These are phyloP conservation scores for Oreochromis niloticus DNA, from an alignment of 2,113 vertebrate genomes.

Conservation along the genomic window DNA sequence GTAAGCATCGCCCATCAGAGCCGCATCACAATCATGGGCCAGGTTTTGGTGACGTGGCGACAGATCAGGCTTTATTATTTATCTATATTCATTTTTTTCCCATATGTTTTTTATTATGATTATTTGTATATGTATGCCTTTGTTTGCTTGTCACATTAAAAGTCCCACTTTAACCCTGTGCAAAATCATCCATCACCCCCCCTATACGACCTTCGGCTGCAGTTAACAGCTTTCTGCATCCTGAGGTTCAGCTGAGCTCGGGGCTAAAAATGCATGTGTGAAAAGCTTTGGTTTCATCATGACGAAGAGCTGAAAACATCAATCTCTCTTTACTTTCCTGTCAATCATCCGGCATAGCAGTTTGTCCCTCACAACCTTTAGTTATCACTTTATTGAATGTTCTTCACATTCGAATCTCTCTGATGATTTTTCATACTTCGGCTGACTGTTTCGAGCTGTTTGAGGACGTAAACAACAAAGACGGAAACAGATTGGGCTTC, in stretches of 20 bases:
- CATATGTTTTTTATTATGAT: fast-evolving
- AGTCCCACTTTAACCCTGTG: neutral
- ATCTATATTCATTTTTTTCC: neutral
- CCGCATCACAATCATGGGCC: no score
- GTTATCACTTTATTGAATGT: neutral
- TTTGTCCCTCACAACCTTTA: neutral
- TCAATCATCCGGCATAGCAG: neutral
- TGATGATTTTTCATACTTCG: neutral
- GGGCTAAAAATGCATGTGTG: neutral
- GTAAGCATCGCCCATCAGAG: neutral
- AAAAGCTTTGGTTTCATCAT: neutral
- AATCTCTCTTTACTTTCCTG: neutral
- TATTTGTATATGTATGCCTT: neutral
- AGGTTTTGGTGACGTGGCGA: neutral
- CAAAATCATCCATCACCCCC: neutral
- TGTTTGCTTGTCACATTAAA: neutral
- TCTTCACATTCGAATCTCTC: neutral
- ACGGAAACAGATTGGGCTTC: neutral
- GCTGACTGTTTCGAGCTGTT: neutral
- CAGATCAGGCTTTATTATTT: neutral
- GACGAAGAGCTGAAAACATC: neutral
- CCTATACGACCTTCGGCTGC: neutral
- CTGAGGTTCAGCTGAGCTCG: neutral
- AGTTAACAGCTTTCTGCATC: neutral
- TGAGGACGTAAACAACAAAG: neutral